Conservation (phyloP, 2,888 invertebrate genomes). For the Lysandra coridon region DNA sequence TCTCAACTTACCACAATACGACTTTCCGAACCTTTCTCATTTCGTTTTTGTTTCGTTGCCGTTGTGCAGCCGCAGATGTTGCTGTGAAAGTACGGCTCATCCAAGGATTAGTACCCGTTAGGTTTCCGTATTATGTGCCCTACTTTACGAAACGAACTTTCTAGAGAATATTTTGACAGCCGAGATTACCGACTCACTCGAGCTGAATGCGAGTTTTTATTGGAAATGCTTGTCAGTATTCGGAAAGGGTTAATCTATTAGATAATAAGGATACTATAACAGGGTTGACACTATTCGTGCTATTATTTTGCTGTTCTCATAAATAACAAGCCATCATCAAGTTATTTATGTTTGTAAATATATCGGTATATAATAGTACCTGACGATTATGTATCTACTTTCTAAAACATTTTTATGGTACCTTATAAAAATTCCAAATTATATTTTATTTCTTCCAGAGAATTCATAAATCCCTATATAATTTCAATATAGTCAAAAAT, state of each 20-base stretch:
- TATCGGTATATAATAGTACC: no score
- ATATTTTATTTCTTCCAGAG: no score
- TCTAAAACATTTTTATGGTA: no score
- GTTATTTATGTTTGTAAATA: not conserved
- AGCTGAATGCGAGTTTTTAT: not conserved
- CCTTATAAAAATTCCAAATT: no score
- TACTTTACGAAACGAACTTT: conserved; percentile 52
- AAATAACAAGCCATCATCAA: not conserved
- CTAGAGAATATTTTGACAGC: conserved; percentile 36
- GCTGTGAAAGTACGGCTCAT: conserved; percentile 68
- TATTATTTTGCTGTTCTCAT: not conserved
- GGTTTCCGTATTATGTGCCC: conserved; percentile 67
- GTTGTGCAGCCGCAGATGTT: conserved; percentile 70
- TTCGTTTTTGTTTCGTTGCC: conserved; percentile 72
- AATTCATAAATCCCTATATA: no score
- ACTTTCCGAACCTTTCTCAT: conserved; percentile 76
- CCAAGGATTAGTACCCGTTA: conserved; percentile 74
- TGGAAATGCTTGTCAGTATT: not conserved
- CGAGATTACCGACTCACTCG: conserved; percentile 32
- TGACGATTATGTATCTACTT: no score
- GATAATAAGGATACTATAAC: not conserved
- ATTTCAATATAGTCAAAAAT: no score
- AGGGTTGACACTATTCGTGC: not conserved
- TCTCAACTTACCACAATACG: conserved; percentile 70
- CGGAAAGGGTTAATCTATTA: not conserved